These are phyloP conservation scores for Ametastegia equiseti DNA, from an alignment of 2,888 invertebrate genomes.

Conservation along the genomic window DNA sequence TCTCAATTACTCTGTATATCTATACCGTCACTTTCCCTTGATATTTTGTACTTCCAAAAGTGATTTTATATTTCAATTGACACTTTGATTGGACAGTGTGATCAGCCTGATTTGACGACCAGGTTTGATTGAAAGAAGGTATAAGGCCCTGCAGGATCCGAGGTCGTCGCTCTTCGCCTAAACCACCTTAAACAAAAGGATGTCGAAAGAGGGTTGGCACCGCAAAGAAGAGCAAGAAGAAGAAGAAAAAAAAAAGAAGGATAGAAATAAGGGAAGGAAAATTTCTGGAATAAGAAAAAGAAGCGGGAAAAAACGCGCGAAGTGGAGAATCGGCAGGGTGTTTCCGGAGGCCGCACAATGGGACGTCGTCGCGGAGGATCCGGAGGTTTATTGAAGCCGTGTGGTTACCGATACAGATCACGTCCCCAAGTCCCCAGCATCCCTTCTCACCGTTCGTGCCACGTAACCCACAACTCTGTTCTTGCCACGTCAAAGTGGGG, in stretches of 20 bases:
- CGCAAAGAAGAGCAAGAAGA: not conserved
- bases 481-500: not conserved
- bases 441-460: constrained; percentile 32
- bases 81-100: not conserved
- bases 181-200: constrained; percentile 71
- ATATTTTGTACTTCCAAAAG: not conserved
- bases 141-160: not conserved
- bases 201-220: constrained; percentile 65
- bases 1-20: constrained; percentile 60
- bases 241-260: not conserved
- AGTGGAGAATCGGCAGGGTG: constrained; percentile 55
- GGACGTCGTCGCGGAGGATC: constrained; percentile 71
- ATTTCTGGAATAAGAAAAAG: constrained; percentile 43
- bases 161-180: not conserved
- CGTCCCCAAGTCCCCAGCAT: constrained; percentile 64
- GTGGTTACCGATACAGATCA: constrained; percentile 74
- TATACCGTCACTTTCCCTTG: constrained; percentile 10
- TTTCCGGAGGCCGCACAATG: constrained; percentile 70
- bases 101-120: not conserved
- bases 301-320: constrained; percentile 55
- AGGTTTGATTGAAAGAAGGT: not conserved
- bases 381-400: constrained; percentile 74
- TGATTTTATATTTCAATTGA: constrained; percentile 24
- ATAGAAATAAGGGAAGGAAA: not conserved
- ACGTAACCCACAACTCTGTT: not conserved